Evolutionary conservation across 2,888 invertebrate genomes (phyloP), one percentile per base, ranked within the genome.

Genomic region (Ptychoptera albimana): DNA sequence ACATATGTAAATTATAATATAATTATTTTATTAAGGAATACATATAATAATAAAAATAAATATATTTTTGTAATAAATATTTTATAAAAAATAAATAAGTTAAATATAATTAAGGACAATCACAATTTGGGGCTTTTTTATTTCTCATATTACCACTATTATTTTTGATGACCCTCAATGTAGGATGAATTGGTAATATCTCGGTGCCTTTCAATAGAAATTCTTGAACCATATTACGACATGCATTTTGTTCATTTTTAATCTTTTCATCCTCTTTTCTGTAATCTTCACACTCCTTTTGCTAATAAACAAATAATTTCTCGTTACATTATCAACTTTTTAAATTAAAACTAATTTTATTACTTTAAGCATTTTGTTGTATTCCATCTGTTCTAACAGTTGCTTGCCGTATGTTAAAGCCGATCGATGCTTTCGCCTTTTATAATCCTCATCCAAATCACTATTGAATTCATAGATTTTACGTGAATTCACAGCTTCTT

Each of bases 51-150:
- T 15, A 39, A 16, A 11, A 29, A 8, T 12, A 39, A 29, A 14
- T 40, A 39, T 32, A 14, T n/a, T 7, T 40, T 15, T 40, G 15
- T 32, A 32, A 31, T 31, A 32, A 40, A 15, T 40, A 40, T n/a
- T n/a, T n/a, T 31, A 40, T 40, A 14, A 40, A 32, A 40, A 32
- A 14, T 14, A 40, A 40, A 31, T 15, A 14, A 40, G 14, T 32
- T 14, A 15, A 15, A 38, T 16, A 7, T 15, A 15, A 9, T 32
- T 32, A 34, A 16, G 13, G 30, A 32, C 34, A 32, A 32, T 40
- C 3, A 34, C 34, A 23, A 23, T 23, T 23, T 23, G 23, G 23
- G 3, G 23, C 3, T 23, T 23, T 23, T 23, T 23, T 23, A 5
- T 5, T 23, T 23, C 7, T 23, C 3, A 23, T 5, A 23, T 23